Conservation (phyloP, 35 echinoderm and acorn worm genomes). For the Strongylocentrotus purpuratus region DNA sequence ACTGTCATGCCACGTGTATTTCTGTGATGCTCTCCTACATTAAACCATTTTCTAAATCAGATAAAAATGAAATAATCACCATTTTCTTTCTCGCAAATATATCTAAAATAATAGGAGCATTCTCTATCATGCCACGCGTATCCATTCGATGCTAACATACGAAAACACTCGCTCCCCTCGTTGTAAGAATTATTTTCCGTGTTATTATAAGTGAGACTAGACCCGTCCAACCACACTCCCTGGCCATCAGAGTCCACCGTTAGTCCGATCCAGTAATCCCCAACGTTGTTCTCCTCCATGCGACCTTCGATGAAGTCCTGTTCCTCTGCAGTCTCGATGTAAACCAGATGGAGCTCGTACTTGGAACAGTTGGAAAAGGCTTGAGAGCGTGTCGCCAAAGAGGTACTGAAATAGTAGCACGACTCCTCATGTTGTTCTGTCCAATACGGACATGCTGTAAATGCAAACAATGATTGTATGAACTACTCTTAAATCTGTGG, state of each 20-base stretch:
- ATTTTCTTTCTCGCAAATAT: slow-evolving; percentile 25
- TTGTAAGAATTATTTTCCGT: neutral
- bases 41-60: too few relatives aligned
- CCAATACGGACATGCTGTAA: neutral
- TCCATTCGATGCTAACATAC: neutral
- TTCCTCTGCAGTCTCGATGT: neutral
- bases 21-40: too few relatives aligned
- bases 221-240: neutral
- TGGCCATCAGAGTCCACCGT: neutral
- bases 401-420: neutral
- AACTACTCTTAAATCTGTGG: too few relatives aligned
- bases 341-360: neutral
- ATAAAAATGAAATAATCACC: neutral
- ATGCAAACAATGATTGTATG: neutral
- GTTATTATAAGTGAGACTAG: neutral
- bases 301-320: neutral
- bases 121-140: neutral
- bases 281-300: neutral
- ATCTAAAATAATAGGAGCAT: neutral
- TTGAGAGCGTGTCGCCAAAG: too few relatives aligned
- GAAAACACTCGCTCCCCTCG: neutral
- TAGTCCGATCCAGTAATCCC: neutral
- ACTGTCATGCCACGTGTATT: too few relatives aligned
- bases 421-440: neutral
- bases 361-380: neutral